Evolutionary conservation across 2,888 invertebrate genomes (phyloP).

Genomic region (Agriopis marginaria): DNA sequence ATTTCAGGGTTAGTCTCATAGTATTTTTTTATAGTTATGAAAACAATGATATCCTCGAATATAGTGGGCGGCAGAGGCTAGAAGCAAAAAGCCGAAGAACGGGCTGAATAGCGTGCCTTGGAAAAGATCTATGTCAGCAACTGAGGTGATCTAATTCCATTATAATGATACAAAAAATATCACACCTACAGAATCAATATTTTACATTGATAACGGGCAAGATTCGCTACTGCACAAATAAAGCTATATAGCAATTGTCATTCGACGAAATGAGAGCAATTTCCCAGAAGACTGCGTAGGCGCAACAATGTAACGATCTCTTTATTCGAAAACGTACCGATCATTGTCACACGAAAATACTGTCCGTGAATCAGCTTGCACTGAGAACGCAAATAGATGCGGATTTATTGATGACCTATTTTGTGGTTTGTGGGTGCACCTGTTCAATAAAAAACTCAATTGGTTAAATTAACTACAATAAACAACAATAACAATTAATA

Average conservation of each 20-base stretch:
- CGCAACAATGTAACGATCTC: constrained; percentile 29
- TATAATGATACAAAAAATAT: no score
- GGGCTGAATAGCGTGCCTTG: no score
- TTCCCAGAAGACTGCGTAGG: constrained; percentile 34
- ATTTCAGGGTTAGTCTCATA: no score
- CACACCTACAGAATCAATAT: neutral
- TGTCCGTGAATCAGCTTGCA: constrained; percentile 27
- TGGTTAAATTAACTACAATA: constrained; percentile 10
- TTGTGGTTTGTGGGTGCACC: constrained; percentile 15
- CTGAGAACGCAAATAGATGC: constrained; percentile 22
- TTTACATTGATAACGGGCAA: neutral
- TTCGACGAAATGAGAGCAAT: constrained; percentile 26
- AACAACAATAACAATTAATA: neutral
- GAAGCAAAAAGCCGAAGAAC: no score
- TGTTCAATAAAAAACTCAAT: neutral
- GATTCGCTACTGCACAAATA: neutral
- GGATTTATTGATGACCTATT: constrained; percentile 23
- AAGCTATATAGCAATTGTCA: constrained; percentile 16
- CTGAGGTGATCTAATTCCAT: no score
- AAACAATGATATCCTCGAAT: no score
- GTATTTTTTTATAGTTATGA: no score
- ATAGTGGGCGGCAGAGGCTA: no score
- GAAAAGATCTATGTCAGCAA: no score
- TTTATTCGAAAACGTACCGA: constrained; percentile 15
- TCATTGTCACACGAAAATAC: constrained; percentile 28